These are phyloP conservation scores for Syrrhaptes paradoxus DNA, from an alignment of 2,113 vertebrate genomes.

Conservation along the genomic window DNA sequence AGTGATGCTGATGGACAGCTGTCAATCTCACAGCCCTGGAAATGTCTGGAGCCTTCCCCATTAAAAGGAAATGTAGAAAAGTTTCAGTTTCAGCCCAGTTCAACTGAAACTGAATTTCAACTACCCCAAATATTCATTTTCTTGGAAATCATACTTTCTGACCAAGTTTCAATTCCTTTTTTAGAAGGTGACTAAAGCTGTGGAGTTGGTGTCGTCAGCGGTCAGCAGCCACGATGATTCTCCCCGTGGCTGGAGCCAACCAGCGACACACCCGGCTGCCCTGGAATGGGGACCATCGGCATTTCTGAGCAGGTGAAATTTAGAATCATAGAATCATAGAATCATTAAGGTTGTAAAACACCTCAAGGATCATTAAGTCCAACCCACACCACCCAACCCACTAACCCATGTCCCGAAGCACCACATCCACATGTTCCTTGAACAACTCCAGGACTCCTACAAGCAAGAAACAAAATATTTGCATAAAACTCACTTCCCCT, in stretches of 20 bases:
- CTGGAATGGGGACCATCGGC: fast-evolving
- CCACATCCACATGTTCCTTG: too few relatives aligned
- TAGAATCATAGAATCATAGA: background rate
- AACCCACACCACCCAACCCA: too few relatives aligned
- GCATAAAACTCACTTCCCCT: constrained; percentile 27
- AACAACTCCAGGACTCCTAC: background rate
- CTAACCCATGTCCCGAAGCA: too few relatives aligned
- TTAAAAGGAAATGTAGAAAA: background rate
- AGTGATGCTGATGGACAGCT: background rate
- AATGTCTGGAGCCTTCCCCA: background rate
- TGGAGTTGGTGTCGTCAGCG: fast-evolving
- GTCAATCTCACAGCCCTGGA: background rate
- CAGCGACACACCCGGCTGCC: background rate
- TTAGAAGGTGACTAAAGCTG: background rate
- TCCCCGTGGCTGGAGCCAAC: background rate
- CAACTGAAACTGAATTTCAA: background rate
- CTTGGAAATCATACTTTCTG: constrained; percentile 6
- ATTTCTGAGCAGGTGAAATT: background rate
- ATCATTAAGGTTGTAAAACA: too few relatives aligned
- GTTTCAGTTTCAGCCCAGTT: background rate
- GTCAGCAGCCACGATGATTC: background rate
- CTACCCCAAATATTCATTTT: background rate
- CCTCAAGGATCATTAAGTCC: too few relatives aligned
- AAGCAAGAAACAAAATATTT: background rate
- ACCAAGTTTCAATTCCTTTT: background rate